These are phyloP conservation scores for Drosophila nigrodunni DNA, from an alignment of 1,140 invertebrate genomes.

Conservation along the genomic window DNA sequence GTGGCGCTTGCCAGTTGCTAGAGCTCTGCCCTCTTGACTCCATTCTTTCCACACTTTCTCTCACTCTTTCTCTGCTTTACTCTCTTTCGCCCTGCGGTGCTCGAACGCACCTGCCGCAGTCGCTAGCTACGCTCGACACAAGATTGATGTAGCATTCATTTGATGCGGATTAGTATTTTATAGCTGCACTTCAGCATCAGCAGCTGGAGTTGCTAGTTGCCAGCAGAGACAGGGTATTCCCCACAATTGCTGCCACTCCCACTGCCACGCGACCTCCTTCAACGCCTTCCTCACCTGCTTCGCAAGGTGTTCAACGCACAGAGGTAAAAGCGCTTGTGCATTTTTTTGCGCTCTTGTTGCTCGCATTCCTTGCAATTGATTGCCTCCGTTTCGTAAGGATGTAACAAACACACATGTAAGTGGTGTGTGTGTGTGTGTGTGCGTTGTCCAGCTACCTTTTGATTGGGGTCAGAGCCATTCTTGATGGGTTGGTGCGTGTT, in stretches of 20 bases:
- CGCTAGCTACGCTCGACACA: conserved; percentile 71
- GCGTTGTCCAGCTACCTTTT: conserved; percentile 45
- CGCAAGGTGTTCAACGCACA: conserved; percentile 52
- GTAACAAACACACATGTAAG: conserved; percentile 5
- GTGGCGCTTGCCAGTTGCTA: conserved; percentile 62
- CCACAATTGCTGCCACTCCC: neutral
- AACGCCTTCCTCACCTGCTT: neutral
- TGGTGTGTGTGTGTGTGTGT: conserved; percentile 21
- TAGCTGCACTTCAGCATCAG: conserved; percentile 73
- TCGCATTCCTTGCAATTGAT: conserved; percentile 79
- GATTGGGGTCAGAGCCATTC: conserved; percentile 72
- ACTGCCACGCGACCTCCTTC: neutral
- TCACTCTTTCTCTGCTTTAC: neutral
- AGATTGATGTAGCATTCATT: conserved; percentile 83
- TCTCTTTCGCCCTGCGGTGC: conserved; percentile 9
- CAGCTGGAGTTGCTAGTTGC: conserved; percentile 6
- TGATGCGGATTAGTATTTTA: conserved; percentile 83
- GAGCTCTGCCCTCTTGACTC: conserved; percentile 37
- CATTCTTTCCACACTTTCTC: conserved; percentile 15
- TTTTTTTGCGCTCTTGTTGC: conserved; percentile 48
- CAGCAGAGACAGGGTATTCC: neutral
- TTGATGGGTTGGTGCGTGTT: conserved; percentile 14
- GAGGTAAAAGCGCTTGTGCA: conserved; percentile 60
- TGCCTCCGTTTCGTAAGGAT: conserved; percentile 58
- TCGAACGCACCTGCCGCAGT: conserved; percentile 52